Evolutionary conservation across 2,113 vertebrate species (phyloP).

Genomic region (Eolophus roseicapilla): DNA sequence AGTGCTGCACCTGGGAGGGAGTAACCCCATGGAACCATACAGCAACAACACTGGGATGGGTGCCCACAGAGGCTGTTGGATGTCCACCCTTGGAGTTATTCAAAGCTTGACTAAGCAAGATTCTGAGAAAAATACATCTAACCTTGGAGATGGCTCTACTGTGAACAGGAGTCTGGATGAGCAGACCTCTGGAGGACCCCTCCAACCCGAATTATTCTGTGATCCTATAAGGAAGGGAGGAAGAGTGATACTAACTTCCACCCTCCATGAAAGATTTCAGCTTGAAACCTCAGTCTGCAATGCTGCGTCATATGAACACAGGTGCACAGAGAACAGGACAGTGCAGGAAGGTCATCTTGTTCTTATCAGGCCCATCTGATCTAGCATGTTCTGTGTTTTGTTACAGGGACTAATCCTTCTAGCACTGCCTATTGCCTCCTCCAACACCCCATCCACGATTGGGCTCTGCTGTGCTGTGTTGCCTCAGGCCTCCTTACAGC

Average conservation of each 20-base stretch:
- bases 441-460: background rate
- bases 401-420: background rate
- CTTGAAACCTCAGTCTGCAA: background rate
- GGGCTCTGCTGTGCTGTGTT: background rate
- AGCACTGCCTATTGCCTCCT: background rate
- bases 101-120: background rate
- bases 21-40: background rate
- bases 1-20: background rate
- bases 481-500: background rate
- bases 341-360: background rate
- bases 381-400: background rate
- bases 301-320: background rate
- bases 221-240: background rate
- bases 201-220: background rate
- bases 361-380: background rate
- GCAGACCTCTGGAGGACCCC: background rate
- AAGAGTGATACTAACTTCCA: background rate
- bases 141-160: background rate
- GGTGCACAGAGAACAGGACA: background rate
- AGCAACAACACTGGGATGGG: background rate
- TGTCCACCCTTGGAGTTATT: background rate
- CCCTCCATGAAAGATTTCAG: background rate
- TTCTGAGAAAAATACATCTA: background rate
- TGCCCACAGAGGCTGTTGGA: background rate
- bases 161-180: background rate